These are phyloP conservation scores for Cyrtonyx montezumae DNA, from an alignment of 2,113 vertebrate species.

Conservation along the genomic window DNA sequence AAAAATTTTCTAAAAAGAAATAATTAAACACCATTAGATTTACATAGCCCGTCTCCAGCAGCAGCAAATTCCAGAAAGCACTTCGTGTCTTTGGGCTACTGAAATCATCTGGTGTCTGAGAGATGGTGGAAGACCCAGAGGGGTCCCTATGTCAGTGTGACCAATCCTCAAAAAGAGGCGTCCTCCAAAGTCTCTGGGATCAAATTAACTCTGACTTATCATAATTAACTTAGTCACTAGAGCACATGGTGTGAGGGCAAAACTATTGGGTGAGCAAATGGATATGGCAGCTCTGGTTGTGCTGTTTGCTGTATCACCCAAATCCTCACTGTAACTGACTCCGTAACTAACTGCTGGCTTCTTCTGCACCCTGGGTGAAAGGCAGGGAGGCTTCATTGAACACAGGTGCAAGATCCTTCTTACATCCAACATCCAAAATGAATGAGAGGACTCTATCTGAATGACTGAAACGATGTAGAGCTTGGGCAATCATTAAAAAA, in stretches of 20 bases:
- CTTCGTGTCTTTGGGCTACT: background rate
- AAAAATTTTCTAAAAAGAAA: background rate
- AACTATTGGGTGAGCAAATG: accelerated
- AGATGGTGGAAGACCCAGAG: background rate
- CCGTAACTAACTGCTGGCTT: background rate
- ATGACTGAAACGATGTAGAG: background rate
- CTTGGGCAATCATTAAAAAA: background rate
- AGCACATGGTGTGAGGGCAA: background rate
- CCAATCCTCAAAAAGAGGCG: background rate
- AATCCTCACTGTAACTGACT: background rate
- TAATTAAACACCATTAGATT: background rate
- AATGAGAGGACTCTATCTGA: background rate
- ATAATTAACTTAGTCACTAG: background rate
- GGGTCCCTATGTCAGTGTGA: background rate
- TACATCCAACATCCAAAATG: background rate
- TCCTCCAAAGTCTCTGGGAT: background rate
- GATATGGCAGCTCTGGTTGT: background rate
- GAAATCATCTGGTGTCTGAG: background rate
- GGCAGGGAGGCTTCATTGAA: background rate
- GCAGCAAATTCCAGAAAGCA: background rate
- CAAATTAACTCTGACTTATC: background rate
- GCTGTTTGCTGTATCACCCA: background rate
- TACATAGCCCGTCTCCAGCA: background rate
- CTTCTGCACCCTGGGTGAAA: background rate
- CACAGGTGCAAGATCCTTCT: background rate